Conservation (phyloP, 1,140 invertebrate species). For the Asobara japonica region DNA sequence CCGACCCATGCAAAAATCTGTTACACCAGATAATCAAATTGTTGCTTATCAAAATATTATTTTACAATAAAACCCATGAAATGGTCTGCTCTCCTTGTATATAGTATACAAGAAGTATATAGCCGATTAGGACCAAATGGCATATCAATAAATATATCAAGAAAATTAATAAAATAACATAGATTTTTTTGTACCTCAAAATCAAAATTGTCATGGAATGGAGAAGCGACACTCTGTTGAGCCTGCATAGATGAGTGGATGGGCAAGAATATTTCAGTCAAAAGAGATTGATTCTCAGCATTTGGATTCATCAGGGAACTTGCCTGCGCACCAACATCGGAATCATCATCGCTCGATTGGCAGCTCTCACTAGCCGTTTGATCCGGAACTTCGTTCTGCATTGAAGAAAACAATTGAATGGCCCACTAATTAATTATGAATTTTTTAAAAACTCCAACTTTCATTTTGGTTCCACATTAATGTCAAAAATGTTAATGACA, state of each 20-base stretch:
- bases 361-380: slow-evolving; percentile 56
- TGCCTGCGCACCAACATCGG: slow-evolving; percentile 46
- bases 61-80: too few relatives aligned
- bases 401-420: background rate
- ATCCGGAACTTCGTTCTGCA: slow-evolving; percentile 52
- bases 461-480: too few relatives aligned
- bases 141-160: too few relatives aligned
- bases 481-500: too few relatives aligned
- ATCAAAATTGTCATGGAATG: slow-evolving; percentile 45
- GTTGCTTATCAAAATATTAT: too few relatives aligned
- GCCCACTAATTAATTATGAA: background rate
- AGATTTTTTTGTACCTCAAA: slow-evolving; percentile 39
- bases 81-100: too few relatives aligned
- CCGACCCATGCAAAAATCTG: too few relatives aligned
- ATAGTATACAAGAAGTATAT: too few relatives aligned
- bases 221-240: slow-evolving; percentile 39
- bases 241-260: slow-evolving; percentile 38
- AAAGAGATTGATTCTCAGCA: slow-evolving; percentile 42
- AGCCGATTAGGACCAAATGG: too few relatives aligned
- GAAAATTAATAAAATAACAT: background rate
- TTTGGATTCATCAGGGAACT: slow-evolving; percentile 37
- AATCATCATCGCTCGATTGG: slow-evolving; percentile 60
- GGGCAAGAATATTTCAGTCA: slow-evolving; percentile 44
- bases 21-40: too few relatives aligned
- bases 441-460: background rate